These are phyloP conservation scores for Latrodectus elegans DNA, from an alignment of 2,888 invertebrate genomes.

Conservation along the genomic window DNA sequence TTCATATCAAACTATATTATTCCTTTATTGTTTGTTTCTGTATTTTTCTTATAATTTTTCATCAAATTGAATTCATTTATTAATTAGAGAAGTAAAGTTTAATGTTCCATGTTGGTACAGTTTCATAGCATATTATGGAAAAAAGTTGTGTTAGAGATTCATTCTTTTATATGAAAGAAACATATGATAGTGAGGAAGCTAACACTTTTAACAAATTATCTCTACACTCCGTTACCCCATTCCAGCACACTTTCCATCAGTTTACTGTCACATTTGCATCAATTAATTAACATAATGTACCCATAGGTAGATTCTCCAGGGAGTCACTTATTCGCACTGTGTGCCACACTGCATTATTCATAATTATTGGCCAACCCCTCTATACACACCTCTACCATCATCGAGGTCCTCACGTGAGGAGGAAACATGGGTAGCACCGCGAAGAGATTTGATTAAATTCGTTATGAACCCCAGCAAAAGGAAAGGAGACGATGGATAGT, in stretches of 20 bases:
- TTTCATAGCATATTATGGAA: too few relatives aligned
- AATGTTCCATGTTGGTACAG: too few relatives aligned
- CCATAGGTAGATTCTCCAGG: conserved; percentile 44
- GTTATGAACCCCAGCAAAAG: conserved; percentile 51
- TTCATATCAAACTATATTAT: too few relatives aligned
- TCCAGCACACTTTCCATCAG: conserved; percentile 52
- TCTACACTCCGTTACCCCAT: conserved; percentile 43
- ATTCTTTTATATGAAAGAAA: too few relatives aligned
- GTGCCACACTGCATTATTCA: conserved; percentile 63
- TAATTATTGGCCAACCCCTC: conserved; percentile 57
- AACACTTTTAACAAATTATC: conserved; percentile 55
- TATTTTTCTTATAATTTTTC: too few relatives aligned
- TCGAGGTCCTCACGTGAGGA: background rate
- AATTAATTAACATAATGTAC: conserved; percentile 65
- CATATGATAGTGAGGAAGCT: background rate
- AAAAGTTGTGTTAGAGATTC: too few relatives aligned
- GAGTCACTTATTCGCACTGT: conserved; percentile 59
- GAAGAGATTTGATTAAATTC: conserved; percentile 61
- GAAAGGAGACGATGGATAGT: conserved; percentile 1
- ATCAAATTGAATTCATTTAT: too few relatives aligned
- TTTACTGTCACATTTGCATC: conserved; percentile 64
- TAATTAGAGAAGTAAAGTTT: too few relatives aligned
- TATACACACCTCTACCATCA: conserved; percentile 22
- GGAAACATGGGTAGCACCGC: conserved; percentile 19
- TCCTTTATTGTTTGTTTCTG: too few relatives aligned